A percentile compares a stretch with the other conserved stretches of the same genome.
These are phyloP conservation scores for Echiichthys vipera DNA, from an alignment of 2,797 vertebrate species.

Conservation along the genomic window DNA sequence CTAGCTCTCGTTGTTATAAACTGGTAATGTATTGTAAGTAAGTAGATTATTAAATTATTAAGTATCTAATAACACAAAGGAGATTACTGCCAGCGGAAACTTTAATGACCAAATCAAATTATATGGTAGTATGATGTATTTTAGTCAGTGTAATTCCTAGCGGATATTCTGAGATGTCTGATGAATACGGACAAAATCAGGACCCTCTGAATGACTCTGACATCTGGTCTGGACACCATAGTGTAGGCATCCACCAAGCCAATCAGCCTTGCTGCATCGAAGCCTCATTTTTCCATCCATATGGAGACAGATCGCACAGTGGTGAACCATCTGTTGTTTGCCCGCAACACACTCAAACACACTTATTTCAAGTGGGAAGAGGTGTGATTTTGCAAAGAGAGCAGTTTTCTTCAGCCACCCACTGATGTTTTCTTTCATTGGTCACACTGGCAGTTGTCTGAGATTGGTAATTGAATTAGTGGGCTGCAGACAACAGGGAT, in stretches of 20 bases:
- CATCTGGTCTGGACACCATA: conserved; percentile 47
- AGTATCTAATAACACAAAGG: too few species aligned
- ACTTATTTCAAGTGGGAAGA: conserved; percentile 31
- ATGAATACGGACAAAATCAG: conserved; percentile 3
- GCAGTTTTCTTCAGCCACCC: conserved; percentile 41
- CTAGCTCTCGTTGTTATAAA: neutral
- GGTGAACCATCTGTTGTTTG: conserved; percentile 1
- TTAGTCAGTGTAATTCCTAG: neutral
- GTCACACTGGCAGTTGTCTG: conserved; percentile 38
- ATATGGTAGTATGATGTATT: neutral
- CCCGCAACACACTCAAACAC: conserved; percentile 16
- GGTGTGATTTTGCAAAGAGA: conserved; percentile 42
- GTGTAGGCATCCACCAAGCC: conserved; percentile 49
- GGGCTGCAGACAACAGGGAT: conserved; percentile 54
- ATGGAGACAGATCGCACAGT: conserved; percentile 2
- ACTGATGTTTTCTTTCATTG: conserved; percentile 24
- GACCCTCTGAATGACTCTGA: conserved; percentile 17
- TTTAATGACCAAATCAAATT: neutral
- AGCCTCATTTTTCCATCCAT: conserved; percentile 18
- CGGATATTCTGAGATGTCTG: neutral
- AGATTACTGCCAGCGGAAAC: neutral
- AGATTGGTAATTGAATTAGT: conserved; percentile 71
- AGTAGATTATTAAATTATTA: too few species aligned
- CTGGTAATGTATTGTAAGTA: conserved; percentile 3
- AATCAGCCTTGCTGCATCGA: conserved; percentile 1